A percentile compares a stretch with the other conserved stretches of the same genome.
Conservation (phyloP, 2,113 vertebrate genomes). For the Glaucomys volans region DNA sequence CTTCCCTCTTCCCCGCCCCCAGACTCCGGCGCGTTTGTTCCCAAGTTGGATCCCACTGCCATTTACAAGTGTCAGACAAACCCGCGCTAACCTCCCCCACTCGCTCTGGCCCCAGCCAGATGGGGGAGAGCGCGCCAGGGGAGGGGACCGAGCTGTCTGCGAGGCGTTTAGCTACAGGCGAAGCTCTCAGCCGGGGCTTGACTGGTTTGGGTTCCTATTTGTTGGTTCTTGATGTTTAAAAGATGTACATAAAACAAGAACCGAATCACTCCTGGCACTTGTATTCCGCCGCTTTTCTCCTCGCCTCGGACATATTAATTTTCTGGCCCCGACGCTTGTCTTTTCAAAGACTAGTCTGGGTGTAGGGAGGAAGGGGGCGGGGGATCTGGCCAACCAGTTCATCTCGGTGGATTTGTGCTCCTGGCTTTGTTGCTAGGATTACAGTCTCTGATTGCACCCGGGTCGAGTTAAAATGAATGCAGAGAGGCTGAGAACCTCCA, state of each 20-base stretch:
- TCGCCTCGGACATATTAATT: constrained; percentile 46
- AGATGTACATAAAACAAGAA: neutral
- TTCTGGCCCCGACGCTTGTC: constrained; percentile 39
- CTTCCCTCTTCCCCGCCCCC: constrained; percentile 17
- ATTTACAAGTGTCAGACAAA: constrained; percentile 79
- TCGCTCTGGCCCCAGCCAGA: neutral
- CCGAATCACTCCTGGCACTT: constrained; percentile 45
- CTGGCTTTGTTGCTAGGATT: constrained; percentile 82
- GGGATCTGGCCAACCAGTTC: constrained; percentile 53
- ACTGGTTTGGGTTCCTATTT: neutral
- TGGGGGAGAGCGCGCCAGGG: neutral
- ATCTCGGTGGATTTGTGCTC: constrained; percentile 46
- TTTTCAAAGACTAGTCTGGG: constrained; percentile 58
- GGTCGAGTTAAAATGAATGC: constrained; percentile 79
- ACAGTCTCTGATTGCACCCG: constrained; percentile 47
- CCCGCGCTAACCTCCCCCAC: constrained; percentile 59
- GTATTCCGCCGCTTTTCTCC: neutral
- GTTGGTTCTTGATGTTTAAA: neutral
- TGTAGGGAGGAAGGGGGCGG: constrained; percentile 34
- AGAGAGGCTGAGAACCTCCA: constrained; percentile 46
- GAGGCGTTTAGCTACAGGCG: neutral
- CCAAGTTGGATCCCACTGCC: constrained; percentile 74
- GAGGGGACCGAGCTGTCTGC: neutral
- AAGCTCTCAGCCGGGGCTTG: neutral
- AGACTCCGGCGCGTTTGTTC: constrained; percentile 42